Base-by-base conservation (phyloP, 2,113 vertebrate genomes). In the Bufo bufo region DNA sequence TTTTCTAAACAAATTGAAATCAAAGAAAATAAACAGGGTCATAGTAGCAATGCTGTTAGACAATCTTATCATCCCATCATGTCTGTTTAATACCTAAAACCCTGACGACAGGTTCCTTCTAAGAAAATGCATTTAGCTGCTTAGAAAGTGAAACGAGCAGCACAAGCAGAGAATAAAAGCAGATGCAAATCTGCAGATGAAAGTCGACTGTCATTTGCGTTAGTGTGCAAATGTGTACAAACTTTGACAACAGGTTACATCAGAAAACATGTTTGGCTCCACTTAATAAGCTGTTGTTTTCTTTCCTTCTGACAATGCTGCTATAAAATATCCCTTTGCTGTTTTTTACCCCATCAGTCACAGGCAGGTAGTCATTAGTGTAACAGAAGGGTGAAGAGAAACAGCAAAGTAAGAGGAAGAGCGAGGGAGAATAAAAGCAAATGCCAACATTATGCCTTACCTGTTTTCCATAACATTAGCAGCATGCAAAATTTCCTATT, bases 331-430 rank as follows among this genome's bases (percentile, higher is more conserved):
- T 80, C 59, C 9, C 63, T 69, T 81, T 71, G 49, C 61, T 63
- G 52, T 87, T 69, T 75, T 86, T 69, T 80, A 66, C 47, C 85
- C 61, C 77, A 87, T 80, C 77, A 80, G 74, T n/a, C 81, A 71
- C 50, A 86, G 75, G 23, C 77, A 56, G 49, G 61, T 86, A 79
- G 50, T 87, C 75, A 87, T 87, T 87, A 87, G 85, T 69, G 85
- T 87, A 43, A 13, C 19, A 3, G 47, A 4, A 80, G 16, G n/a
- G 16, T 54, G 50, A 80, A 45, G 69, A 74, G 52, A 86, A 77
- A 52, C 47, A 78, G 85, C n/a, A 78, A 66, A 54, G 83, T 50
- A 71, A 43, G 20, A 69, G n/a, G n/a, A 50, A 71, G 49, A 84
- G 20, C 33, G 5, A n/a, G 14, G 43, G 59, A 65, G 61, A 79